phyloP scores from a whole-genome alignment of 2,797 vertebrate species.

The Gobionotothen gibberifrons region DNA sequence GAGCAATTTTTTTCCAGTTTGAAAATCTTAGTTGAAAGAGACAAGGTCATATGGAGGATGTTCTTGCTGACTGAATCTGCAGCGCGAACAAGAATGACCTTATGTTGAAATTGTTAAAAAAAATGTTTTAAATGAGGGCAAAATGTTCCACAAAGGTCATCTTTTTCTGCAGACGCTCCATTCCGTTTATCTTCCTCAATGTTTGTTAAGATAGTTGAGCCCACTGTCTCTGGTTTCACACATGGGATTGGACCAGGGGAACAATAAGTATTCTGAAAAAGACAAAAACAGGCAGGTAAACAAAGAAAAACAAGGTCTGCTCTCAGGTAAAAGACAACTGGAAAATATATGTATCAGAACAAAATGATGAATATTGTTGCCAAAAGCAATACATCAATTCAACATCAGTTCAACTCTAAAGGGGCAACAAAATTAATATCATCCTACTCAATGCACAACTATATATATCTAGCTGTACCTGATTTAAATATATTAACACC shows the following conservation, averaged over 20 bases:
- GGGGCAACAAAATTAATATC: too few species aligned
- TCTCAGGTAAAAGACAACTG: not conserved
- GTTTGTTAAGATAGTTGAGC: conserved; percentile 13
- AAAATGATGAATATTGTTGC: too few species aligned
- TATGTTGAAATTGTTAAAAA: conserved; percentile 35
- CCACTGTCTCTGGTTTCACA: not conserved
- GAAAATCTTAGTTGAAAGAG: conserved; percentile 55
- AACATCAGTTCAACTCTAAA: too few species aligned
- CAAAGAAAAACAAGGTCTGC: not conserved
- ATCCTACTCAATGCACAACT: too few species aligned
- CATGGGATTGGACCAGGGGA: conserved; percentile 6
- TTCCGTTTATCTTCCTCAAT: not conserved
- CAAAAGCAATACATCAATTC: too few species aligned
- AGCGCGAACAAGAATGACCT: conserved; percentile 47
- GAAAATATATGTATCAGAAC: too few species aligned
- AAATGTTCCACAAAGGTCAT: conserved; percentile 5
- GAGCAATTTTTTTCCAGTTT: conserved; percentile 57
- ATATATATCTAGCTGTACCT: not conserved
- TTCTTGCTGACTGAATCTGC: conserved; percentile 43
- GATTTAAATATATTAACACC: not conserved
- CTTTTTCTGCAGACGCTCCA: too few species aligned
- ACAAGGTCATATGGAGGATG: conserved; percentile 52
- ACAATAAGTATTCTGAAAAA: not conserved
- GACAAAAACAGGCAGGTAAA: not conserved
- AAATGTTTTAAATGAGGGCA: not conserved